phyloP scores from a whole-genome alignment of 2,113 vertebrate genomes.

The Argyrosomus japonicus region DNA sequence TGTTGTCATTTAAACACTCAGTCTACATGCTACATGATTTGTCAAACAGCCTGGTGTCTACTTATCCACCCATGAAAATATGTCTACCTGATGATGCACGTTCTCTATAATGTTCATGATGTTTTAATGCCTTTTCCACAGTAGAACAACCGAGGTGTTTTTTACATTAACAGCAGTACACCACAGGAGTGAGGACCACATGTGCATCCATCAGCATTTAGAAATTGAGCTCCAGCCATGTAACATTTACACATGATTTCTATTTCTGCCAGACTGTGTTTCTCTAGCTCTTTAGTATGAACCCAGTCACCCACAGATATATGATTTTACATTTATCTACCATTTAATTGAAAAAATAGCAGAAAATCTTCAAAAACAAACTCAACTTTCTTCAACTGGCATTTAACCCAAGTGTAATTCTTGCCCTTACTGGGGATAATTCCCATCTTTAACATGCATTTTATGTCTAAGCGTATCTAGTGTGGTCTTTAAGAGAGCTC shows the following conservation, averaged over 20 bases:
- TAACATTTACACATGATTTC: background rate
- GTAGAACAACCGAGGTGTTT: background rate
- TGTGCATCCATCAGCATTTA: background rate
- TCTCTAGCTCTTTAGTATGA: background rate
- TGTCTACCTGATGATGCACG: background rate
- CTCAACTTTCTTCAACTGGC: background rate
- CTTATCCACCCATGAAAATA: background rate
- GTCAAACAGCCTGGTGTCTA: background rate
- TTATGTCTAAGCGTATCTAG: background rate
- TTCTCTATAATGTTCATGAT: conserved; percentile 2
- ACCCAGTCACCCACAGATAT: background rate
- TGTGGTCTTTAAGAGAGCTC: background rate
- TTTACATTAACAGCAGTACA: background rate
- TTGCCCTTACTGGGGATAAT: background rate
- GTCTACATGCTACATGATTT: background rate
- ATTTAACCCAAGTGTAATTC: background rate
- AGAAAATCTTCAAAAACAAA: background rate
- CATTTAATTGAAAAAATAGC: too few species aligned
- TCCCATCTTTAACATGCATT: background rate
- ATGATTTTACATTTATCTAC: too few species aligned
- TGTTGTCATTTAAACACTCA: background rate
- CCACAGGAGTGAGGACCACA: conserved; percentile 2
- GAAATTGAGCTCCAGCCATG: background rate
- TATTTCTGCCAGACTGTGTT: background rate
- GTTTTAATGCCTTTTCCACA: background rate